Evolutionary conservation across 2,888 invertebrate species (phyloP).

Genomic region (Cybosia mesomella): DNA sequence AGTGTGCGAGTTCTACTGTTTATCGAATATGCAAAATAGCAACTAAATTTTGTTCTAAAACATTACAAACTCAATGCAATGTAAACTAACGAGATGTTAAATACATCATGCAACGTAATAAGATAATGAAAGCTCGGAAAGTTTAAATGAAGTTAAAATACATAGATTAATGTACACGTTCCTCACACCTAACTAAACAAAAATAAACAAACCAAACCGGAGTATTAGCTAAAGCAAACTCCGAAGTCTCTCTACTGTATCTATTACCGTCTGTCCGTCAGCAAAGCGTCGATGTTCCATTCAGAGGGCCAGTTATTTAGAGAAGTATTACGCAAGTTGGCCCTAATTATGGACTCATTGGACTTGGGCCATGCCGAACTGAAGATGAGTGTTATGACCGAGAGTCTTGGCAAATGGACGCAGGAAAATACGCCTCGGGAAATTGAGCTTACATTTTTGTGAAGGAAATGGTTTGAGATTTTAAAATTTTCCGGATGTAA

Average conservation of each 20-base stretch:
- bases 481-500: conserved; percentile 13
- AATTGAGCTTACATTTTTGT: conserved; percentile 24
- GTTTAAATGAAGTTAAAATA: not conserved
- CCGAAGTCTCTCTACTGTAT: conserved; percentile 26
- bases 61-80: no score
- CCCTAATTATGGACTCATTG: conserved; percentile 81
- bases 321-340: conserved; percentile 73
- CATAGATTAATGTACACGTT: not conserved
- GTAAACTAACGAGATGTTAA: not conserved
- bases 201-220: conserved; percentile 18
- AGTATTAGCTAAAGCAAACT: conserved; percentile 17
- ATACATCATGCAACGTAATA: not conserved
- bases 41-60: no score
- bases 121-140: not conserved
- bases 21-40: no score
- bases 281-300: conserved; percentile 54
- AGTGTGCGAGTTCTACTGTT: no score
- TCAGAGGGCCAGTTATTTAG: conserved; percentile 76
- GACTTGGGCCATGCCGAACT: conserved; percentile 68
- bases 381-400: conserved; percentile 58
- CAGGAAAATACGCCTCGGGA: conserved; percentile 28
- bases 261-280: conserved; percentile 57
- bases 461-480: conserved; percentile 20
- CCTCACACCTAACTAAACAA: not conserved
- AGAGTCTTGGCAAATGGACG: conserved; percentile 49